Evolutionary conservation across 2,888 invertebrate species (phyloP).

Genomic region (Eristalis intricaria): DNA sequence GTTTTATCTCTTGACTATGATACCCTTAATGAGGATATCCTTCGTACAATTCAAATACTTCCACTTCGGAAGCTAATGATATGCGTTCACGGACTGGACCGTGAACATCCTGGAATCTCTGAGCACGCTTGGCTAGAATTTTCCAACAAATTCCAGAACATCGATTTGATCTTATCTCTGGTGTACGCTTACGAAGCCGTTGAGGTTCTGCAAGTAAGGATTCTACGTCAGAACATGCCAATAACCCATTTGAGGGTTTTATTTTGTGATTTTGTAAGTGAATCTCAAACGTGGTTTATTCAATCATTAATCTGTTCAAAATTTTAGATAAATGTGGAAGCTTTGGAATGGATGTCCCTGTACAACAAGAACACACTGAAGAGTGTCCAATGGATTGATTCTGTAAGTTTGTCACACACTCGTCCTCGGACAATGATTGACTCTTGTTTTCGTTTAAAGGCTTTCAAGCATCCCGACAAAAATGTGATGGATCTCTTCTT

Average conservation of each 20-base stretch:
- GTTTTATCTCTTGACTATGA: slow-evolving; percentile 80
- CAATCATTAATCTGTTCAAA: not conserved
- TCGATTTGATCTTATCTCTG: slow-evolving; percentile 79
- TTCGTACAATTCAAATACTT: slow-evolving; percentile 79
- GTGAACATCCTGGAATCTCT: slow-evolving; percentile 85
- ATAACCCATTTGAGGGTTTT: slow-evolving; percentile 87
- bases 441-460: slow-evolving; percentile 66
- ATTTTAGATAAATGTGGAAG: slow-evolving; percentile 79
- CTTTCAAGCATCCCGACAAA: slow-evolving; percentile 78
- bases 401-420: slow-evolving; percentile 73
- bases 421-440: not conserved
- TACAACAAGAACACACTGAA: slow-evolving; percentile 79
- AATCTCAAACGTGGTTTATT: not conserved
- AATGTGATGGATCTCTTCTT: slow-evolving; percentile 77
- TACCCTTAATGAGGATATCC: slow-evolving; percentile 79
- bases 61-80: slow-evolving; percentile 85
- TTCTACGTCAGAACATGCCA: slow-evolving; percentile 87
- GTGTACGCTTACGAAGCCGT: slow-evolving; percentile 88
- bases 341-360: slow-evolving; percentile 79
- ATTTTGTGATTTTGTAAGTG: slow-evolving; percentile 86
- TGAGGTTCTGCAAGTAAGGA: slow-evolving; percentile 84
- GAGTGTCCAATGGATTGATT: slow-evolving; percentile 81
- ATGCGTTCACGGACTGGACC: slow-evolving; percentile 87
- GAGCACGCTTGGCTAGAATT: slow-evolving; percentile 86
- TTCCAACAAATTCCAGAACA: slow-evolving; percentile 78